phyloP scores from a whole-genome alignment of 2,888 invertebrate species.

The Lasioglossum morio region DNA sequence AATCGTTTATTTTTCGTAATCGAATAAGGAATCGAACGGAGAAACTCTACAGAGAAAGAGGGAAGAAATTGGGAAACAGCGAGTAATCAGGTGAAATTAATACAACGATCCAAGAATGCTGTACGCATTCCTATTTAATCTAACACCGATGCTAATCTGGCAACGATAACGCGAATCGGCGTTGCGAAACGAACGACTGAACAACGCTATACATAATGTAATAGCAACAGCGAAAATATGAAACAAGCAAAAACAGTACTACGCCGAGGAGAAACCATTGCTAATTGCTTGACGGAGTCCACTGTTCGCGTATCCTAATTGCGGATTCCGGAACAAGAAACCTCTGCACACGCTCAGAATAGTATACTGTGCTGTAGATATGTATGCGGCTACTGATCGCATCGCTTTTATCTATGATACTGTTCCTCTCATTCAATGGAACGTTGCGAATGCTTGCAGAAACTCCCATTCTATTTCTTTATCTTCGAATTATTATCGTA shows the following conservation, averaged over 20 bases:
- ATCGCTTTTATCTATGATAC: background rate
- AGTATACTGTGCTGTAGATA: background rate
- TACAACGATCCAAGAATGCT: slow-evolving; percentile 32
- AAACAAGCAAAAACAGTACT: background rate
- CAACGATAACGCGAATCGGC: slow-evolving; percentile 52
- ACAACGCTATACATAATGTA: slow-evolving; percentile 25
- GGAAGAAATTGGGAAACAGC: slow-evolving; percentile 32
- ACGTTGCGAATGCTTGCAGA: background rate
- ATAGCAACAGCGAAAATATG: background rate
- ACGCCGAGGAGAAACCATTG: slow-evolving; percentile 50
- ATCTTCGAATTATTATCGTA: background rate
- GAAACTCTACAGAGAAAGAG: slow-evolving; percentile 3
- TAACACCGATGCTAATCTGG: slow-evolving; percentile 70
- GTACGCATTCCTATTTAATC: slow-evolving; percentile 73
- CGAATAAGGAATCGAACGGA: too few relatives aligned
- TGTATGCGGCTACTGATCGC: background rate
- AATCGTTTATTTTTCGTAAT: background rate
- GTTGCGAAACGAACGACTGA: slow-evolving; percentile 14
- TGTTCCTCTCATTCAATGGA: background rate
- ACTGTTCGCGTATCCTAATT: slow-evolving; percentile 20
- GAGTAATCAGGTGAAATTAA: slow-evolving; percentile 60
- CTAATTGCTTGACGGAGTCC: slow-evolving; percentile 26
- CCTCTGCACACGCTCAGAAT: slow-evolving; percentile 14
- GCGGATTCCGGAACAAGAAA: slow-evolving; percentile 30
- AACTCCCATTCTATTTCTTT: background rate